These are phyloP conservation scores for Calameuta idolon DNA, from an alignment of 2,888 invertebrate species.

Conservation along the genomic window DNA sequence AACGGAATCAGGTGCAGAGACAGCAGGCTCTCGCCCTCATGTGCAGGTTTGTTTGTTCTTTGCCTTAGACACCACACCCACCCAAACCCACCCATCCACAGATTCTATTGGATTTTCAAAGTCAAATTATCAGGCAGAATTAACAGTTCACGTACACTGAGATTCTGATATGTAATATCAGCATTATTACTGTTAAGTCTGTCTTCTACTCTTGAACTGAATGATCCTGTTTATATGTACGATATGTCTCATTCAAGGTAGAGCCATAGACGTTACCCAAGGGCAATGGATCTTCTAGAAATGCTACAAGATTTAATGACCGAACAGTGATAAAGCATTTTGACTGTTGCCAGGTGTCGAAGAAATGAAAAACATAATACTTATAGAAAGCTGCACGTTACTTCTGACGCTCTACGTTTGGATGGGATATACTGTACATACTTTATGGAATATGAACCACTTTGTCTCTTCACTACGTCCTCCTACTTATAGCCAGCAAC, in stretches of 20 bases:
- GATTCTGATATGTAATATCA: background rate
- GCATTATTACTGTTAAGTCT: background rate
- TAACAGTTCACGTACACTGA: background rate
- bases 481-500: background rate
- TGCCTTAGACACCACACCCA: constrained; percentile 45
- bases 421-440: background rate
- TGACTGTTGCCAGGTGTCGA: background rate
- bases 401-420: background rate
- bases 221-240: background rate
- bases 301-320: background rate
- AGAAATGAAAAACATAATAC: background rate
- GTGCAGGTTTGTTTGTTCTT: constrained; percentile 79
- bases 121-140: constrained; percentile 2
- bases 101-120: background rate
- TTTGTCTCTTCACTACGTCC: background rate
- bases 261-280: background rate
- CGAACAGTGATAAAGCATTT: background rate
- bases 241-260: background rate
- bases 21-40: constrained; percentile 91
- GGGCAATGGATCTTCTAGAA: background rate
- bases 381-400: background rate
- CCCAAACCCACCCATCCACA: background rate
- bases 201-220: background rate
- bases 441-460: background rate
- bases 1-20: constrained; percentile 89